Evolutionary conservation across 2,888 invertebrate species (phyloP), one percentile per base, ranked within the genome.

Genomic region (Eristalis intricaria): DNA sequence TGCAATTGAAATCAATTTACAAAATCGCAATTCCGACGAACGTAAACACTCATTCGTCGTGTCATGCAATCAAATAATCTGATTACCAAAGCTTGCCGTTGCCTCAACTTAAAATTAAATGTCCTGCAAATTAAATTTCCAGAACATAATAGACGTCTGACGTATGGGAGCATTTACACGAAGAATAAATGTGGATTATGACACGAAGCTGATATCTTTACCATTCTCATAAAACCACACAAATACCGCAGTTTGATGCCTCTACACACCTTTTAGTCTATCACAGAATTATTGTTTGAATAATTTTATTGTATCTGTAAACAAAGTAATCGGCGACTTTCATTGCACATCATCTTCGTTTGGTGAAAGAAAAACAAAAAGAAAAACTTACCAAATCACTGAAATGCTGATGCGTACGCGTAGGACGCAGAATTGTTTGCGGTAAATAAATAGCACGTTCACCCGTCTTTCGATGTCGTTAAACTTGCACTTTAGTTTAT

Each of bases 361-460:
- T 2, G 8, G 10, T 19, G 19, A 50, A 7, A 50, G 50, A n/a
- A 50, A 8, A 50, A 50, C 4, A n/a, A 15, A 1, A 43, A n/a
- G 4, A 38, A 23, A 19, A 58, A 66, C 75, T 76, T 29, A 76
- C 75, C 60, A 66, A 76, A 43, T 43, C 19, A 7, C 19, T 8
- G 19, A 19, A 32, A 19, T n/a, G 43, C n/a, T n/a, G n/a, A 50
- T n/a, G 2, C 43, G n/a, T 50, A 50, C 2, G 7, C 2, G 26
- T 26, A 26, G 26, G 26, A 50, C 19, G 50, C 50, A 19, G 1
- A 50, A 50, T 19, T 50, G 19, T 50, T 19, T 50, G 19, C 1
- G 50, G 50, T 19, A 50, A 19, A 7, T n/a, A 19, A 38, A 38
- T 29, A 19, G n/a, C 65, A 75, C 65, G 56, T 75, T 65, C 65